Evolutionary conservation across 2,113 vertebrate species (phyloP).

Genomic region (Abramis brama): DNA sequence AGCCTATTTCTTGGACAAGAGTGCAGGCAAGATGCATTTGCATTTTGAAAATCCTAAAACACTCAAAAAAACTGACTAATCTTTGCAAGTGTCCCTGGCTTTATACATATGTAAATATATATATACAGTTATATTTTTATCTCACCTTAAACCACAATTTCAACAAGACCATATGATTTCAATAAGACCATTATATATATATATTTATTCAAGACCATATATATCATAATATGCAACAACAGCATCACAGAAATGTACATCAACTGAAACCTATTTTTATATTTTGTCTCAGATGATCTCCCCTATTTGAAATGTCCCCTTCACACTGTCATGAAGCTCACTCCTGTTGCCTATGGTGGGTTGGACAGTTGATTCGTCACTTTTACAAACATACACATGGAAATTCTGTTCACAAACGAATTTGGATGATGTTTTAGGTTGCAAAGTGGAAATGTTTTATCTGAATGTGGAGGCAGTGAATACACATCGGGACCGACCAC

Average conservation of each 20-base stretch:
- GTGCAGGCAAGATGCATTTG: slow-evolving; percentile 77
- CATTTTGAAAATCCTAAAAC: background rate
- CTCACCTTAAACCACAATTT: background rate
- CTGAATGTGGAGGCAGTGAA: slow-evolving; percentile 93
- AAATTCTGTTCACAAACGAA: background rate
- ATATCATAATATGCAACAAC: background rate
- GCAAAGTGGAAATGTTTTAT: slow-evolving; percentile 91
- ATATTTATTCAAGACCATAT: too few species aligned
- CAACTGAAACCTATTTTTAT: background rate
- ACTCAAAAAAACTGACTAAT: too few species aligned
- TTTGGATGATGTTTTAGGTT: slow-evolving; percentile 76
- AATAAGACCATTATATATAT: too few species aligned
- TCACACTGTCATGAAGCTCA: slow-evolving; percentile 92
- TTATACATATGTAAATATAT: too few species aligned
- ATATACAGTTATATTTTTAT: too few species aligned
- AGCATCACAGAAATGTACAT: background rate
- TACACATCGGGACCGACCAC: slow-evolving; percentile 91
- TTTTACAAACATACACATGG: background rate
- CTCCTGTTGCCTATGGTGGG: slow-evolving; percentile 93
- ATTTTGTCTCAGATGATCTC: slow-evolving; percentile 82
- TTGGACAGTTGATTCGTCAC: background rate
- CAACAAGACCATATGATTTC: background rate
- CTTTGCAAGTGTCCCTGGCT: too few species aligned
- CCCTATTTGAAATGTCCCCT: slow-evolving; percentile 95
- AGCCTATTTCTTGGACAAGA: slow-evolving; percentile 96